Evolutionary conservation across 2,113 vertebrate genomes (phyloP).

Genomic region (Trematomus loennbergii): DNA sequence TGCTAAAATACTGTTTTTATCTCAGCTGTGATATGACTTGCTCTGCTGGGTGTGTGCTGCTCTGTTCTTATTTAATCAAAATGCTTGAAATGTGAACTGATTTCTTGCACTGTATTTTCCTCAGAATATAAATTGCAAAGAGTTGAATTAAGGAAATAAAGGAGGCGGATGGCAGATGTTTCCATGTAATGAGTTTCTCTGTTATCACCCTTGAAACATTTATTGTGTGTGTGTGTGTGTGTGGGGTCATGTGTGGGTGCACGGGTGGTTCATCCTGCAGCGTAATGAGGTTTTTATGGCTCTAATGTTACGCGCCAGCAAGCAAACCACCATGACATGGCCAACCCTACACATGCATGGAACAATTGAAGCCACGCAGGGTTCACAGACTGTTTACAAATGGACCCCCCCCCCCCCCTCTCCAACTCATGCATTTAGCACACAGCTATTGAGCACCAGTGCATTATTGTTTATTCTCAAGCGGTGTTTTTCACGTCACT

Average conservation of each 20-base stretch:
- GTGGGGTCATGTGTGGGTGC: background rate
- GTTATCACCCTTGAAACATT: constrained; percentile 13
- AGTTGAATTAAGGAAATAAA: background rate
- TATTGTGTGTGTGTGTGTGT: background rate
- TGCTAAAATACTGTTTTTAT: background rate
- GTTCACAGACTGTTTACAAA: constrained; percentile 66
- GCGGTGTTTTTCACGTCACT: constrained; percentile 44
- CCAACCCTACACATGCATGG: constrained; percentile 3
- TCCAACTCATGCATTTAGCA: constrained; percentile 50
- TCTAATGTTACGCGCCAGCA: constrained; percentile 53
- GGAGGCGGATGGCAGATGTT: background rate
- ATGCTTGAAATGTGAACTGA: background rate
- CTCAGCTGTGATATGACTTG: background rate
- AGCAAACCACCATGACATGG: constrained; percentile 56
- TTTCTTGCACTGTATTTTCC: background rate
- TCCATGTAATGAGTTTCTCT: background rate
- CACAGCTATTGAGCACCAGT: constrained; percentile 38
- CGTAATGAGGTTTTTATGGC: constrained; percentile 68
- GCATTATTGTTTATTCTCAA: constrained; percentile 53
- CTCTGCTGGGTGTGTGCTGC: background rate
- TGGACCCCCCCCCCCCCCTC: constrained; percentile 14
- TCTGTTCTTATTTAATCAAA: background rate
- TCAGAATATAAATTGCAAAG: background rate
- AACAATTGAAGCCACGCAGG: constrained; percentile 10
- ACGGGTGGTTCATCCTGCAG: constrained; percentile 13